Conservation (phyloP, 53 echinoderm and acorn worm species). For the Holothuria scabra region DNA sequence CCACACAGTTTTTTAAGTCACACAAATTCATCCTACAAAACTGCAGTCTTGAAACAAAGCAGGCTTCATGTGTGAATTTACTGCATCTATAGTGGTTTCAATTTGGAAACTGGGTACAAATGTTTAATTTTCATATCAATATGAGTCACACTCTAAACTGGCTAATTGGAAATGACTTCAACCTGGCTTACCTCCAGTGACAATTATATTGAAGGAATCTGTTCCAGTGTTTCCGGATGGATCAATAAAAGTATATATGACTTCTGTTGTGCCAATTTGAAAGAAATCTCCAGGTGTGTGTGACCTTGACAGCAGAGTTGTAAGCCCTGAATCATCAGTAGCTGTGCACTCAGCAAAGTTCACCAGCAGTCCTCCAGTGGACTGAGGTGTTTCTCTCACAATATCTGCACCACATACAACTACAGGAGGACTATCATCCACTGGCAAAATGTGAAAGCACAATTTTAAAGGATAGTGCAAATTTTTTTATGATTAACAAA, state of each 20-base stretch:
- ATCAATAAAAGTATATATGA: constrained; percentile 26
- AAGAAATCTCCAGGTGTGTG: constrained; percentile 55
- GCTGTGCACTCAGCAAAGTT: not conserved
- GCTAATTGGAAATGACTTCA: no score
- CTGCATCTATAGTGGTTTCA: no score
- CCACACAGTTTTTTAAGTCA: no score
- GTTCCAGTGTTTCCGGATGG: not conserved
- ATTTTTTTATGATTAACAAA: no score
- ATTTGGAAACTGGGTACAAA: no score
- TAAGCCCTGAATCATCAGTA: not conserved
- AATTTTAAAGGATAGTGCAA: no score
- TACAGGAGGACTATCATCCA: constrained; percentile 23
- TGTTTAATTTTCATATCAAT: no score
- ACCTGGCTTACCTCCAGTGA: not conserved
- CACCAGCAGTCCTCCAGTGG: not conserved
- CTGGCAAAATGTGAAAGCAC: no score
- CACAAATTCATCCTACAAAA: no score
- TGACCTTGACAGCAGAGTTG: not conserved
- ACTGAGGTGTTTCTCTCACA: constrained; percentile 5
- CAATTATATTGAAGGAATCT: not conserved
- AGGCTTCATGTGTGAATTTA: no score
- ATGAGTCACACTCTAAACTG: no score
- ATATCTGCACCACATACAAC: constrained; percentile 12
- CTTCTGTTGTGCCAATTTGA: not conserved
- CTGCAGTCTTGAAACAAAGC: no score